Conservation (phyloP, 2,797 vertebrate species). For the Rhinella marina region DNA sequence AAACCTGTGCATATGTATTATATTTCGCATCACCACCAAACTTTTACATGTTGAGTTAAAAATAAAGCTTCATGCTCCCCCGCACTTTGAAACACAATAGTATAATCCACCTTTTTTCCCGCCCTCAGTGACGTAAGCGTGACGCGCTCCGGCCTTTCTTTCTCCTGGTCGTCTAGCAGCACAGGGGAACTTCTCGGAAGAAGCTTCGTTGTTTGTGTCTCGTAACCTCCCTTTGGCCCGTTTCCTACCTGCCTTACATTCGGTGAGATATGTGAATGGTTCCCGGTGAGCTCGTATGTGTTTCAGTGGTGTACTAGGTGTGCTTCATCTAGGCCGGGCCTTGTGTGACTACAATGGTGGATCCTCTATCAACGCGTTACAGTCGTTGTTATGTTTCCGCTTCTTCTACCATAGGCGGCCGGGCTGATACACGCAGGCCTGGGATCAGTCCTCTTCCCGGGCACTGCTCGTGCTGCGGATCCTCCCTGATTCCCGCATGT, state of each 20-base stretch:
- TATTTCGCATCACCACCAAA: neutral
- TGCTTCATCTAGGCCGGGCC: neutral
- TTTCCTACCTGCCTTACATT: constrained; percentile 80
- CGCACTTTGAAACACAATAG: neutral
- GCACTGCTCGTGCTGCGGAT: neutral
- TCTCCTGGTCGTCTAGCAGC: constrained; percentile 51
- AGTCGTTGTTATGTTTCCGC: neutral
- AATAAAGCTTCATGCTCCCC: neutral
- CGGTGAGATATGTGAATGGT: constrained; percentile 68
- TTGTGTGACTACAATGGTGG: neutral
- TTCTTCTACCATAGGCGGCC: neutral
- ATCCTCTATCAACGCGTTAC: too few species aligned
- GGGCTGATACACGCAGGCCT: too few species aligned
- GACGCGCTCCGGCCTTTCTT: constrained; percentile 7
- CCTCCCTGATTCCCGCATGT: neutral
- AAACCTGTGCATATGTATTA: neutral
- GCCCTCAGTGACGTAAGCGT: constrained; percentile 22
- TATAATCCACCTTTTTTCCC: neutral
- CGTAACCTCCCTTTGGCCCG: constrained; percentile 64
- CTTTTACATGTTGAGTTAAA: neutral
- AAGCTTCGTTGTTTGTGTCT: constrained; percentile 27
- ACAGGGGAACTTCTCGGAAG: constrained; percentile 62
- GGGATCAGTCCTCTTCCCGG: neutral
- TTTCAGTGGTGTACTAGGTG: too few species aligned
- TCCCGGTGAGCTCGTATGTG: neutral